These are phyloP conservation scores for Syrphus vitripennis DNA, from an alignment of 2,888 invertebrate species.

Conservation along the genomic window DNA sequence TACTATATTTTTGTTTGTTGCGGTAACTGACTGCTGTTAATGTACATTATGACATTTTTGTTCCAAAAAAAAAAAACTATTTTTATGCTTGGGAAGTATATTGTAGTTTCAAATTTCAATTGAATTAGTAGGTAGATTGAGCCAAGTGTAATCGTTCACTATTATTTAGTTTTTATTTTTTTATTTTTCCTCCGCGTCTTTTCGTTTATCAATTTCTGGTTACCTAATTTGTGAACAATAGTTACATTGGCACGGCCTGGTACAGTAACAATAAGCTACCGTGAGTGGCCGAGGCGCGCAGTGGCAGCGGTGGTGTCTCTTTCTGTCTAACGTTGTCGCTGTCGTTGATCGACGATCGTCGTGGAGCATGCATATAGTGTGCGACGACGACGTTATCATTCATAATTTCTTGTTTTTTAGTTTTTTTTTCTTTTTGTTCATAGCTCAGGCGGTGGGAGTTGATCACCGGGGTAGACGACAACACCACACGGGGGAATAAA, in stretches of 20 bases:
- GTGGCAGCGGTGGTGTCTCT: constrained; percentile 31
- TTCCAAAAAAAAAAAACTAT: not conserved
- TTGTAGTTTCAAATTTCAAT: constrained; percentile 48
- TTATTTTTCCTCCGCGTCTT: constrained; percentile 26
- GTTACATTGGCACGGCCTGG: constrained; percentile 72
- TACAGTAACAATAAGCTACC: constrained; percentile 71
- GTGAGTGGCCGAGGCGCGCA: constrained; percentile 5
- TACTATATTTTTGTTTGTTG: constrained; percentile 6
- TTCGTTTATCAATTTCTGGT: constrained; percentile 71
- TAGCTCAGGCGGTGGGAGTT: constrained; percentile 22
- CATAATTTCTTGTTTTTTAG: constrained; percentile 66
- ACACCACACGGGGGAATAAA: constrained; percentile 14
- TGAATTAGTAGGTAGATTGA: constrained; percentile 63
- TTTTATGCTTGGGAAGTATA: constrained; percentile 17
- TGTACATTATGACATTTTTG: constrained; percentile 24
- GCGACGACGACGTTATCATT: constrained; percentile 62
- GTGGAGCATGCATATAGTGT: constrained; percentile 19
- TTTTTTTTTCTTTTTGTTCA: not conserved
- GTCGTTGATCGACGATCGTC: constrained; percentile 5
- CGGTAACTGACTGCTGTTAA: constrained; percentile 36
- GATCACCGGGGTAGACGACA: not conserved
- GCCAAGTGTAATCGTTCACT: constrained; percentile 68
- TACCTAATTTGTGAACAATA: constrained; percentile 72
- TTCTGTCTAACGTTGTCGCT: constrained; percentile 45
- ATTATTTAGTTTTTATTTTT: constrained; percentile 49